These are phyloP conservation scores for Cordylochernes scorpioides DNA, from an alignment of 2,888 invertebrate genomes.

Conservation along the genomic window DNA sequence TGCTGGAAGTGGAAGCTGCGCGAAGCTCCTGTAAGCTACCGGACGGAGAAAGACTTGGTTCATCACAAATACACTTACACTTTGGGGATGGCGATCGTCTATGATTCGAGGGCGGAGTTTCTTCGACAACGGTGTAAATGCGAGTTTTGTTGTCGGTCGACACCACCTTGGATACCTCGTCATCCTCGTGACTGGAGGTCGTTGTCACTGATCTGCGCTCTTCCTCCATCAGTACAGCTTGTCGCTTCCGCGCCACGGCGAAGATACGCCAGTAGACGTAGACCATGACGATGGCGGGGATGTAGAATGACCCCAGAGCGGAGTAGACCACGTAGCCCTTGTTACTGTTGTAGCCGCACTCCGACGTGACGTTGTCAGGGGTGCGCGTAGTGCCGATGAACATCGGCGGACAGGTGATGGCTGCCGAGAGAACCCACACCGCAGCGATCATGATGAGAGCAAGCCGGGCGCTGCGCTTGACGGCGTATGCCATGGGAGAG, in stretches of 20 bases:
- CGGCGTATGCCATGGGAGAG: slow-evolving; percentile 17
- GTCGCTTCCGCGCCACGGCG: slow-evolving; percentile 14
- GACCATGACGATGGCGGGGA: slow-evolving; percentile 19
- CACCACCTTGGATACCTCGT: not conserved
- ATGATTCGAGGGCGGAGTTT: no score
- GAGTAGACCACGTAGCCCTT: slow-evolving; percentile 19
- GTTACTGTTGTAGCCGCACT: slow-evolving; percentile 16
- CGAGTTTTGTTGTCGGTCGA: not conserved
- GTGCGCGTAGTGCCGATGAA: slow-evolving; percentile 7
- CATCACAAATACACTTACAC: not conserved
- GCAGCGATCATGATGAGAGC: slow-evolving; percentile 18
- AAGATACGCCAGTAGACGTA: slow-evolving; percentile 20
- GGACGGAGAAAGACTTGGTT: no score
- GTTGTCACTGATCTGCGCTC: not conserved
- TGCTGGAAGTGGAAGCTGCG: not conserved
- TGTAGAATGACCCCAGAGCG: slow-evolving; percentile 18
- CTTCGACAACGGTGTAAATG: not conserved
- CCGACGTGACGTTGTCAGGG: slow-evolving; percentile 1
- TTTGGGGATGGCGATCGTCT: no score
- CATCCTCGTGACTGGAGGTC: not conserved
- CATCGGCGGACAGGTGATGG: slow-evolving; percentile 19
- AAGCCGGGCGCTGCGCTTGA: slow-evolving; percentile 16
- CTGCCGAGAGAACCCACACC: slow-evolving; percentile 18
- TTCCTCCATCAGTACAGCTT: slow-evolving; percentile 9
- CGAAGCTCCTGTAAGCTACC: no score